Base-by-base conservation (phyloP, 37 sponge, comb jelly and placozoan species). In the Chondrosia reniformis region DNA sequence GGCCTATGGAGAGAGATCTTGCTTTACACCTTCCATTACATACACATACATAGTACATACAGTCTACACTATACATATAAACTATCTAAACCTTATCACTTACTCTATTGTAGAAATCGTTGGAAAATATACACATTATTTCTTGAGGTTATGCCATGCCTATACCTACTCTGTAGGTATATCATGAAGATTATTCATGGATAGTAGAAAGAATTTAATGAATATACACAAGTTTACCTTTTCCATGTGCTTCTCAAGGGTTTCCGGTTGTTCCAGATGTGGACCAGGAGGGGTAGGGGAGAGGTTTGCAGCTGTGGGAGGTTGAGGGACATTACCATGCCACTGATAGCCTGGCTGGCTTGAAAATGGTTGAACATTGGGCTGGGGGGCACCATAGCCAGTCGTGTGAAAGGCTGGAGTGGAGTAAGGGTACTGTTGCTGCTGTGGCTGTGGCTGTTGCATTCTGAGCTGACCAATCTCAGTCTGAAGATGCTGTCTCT, bases 1-100 rank as follows among this genome's bases (percentile, higher is more conserved):
- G 38, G 91, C 91, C 90, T 90, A n/a, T n/a, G n/a, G n/a, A n/a
- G n/a, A n/a, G n/a, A n/a, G n/a, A 49, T 15, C 10, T 15, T 49
- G 15, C 10, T 49, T 19, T 15, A 49, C 52, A 19, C 10, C 52
- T 19, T 15, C 10, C 52, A 49, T 15, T 49, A 49, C 52, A 49
- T 15, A 49, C 52, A 49, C 52, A 19, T 19, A 49, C 15, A 49
- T 15, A 49, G 15, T 49, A 49, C 52, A 49, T 15, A 49, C 52
- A 49, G 15, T 49, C 10, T 15, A 49, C 52, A 49, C 52, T 19
- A 10, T 49, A 49, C 52, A 49, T 15, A 49, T 15, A 49, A n/a
- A n/a, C n/a, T n/a, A n/a, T n/a, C n/a, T n/a, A n/a, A n/a, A n/a
- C n/a, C n/a, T n/a, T n/a, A n/a, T n/a, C n/a, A n/a, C n/a, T n/a